phyloP scores from a whole-genome alignment of 2,888 invertebrate species.

The Apomyelois bistriatella region DNA sequence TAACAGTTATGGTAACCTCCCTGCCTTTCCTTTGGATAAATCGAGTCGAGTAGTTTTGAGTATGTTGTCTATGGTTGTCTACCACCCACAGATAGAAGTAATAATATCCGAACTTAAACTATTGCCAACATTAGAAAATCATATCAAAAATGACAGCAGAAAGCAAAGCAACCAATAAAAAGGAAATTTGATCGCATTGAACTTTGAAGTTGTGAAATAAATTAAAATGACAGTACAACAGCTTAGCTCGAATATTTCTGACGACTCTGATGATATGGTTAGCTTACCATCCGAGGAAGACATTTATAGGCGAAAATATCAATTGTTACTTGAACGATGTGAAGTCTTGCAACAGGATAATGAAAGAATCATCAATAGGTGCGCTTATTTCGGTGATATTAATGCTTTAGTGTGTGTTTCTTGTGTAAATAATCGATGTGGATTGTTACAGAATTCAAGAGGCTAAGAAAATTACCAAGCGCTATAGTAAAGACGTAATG shows the following conservation, averaged over 20 bases:
- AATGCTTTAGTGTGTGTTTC: slow-evolving; percentile 24
- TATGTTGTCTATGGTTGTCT: too few species aligned
- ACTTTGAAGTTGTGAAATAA: slow-evolving; percentile 73
- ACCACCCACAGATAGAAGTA: too few species aligned
- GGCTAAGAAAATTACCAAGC: slow-evolving; percentile 84
- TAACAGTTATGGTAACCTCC: too few species aligned
- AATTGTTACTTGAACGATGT: slow-evolving; percentile 85
- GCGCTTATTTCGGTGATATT: slow-evolving; percentile 38
- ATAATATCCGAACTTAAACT: slow-evolving; percentile 13
- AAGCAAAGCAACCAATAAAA: slow-evolving; percentile 50
- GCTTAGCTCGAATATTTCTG: slow-evolving; percentile 76
- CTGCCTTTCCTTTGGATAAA: too few species aligned
- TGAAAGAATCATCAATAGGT: slow-evolving; percentile 85
- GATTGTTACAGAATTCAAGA: slow-evolving; percentile 82
- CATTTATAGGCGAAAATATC: slow-evolving; percentile 86
- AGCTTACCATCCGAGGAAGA: slow-evolving; percentile 81
- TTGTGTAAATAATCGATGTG: slow-evolving; percentile 25
- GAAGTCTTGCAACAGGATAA: slow-evolving; percentile 88
- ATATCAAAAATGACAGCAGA: slow-evolving; percentile 30
- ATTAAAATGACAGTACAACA: slow-evolving; percentile 80
- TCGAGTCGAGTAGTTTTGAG: too few species aligned
- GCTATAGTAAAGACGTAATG: slow-evolving; percentile 84
- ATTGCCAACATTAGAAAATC: slow-evolving; percentile 28
- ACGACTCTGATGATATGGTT: slow-evolving; percentile 78
- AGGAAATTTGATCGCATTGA: slow-evolving; percentile 68